phyloP scores from a whole-genome alignment of 1,140 invertebrate genomes.

The Megathymus violae region DNA sequence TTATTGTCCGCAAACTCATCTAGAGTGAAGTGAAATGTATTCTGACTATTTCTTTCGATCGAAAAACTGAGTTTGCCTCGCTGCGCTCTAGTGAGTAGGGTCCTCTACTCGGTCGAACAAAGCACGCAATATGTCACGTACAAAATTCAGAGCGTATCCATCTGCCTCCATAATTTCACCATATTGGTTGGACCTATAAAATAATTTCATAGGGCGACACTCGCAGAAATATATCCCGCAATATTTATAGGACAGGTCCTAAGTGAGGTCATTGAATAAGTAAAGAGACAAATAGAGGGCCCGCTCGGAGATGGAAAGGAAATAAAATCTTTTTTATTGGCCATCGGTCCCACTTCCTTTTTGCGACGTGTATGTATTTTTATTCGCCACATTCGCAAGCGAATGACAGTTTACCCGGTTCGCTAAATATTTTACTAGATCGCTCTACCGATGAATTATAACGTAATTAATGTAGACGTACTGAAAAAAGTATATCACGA shows the following conservation, averaged over 20 bases:
- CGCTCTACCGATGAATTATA: too few relatives aligned
- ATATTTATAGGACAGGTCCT: slow-evolving; percentile 3
- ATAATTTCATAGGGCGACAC: neutral
- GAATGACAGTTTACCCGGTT: too few relatives aligned
- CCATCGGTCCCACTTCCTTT: slow-evolving; percentile 65
- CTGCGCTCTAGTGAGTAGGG: neutral
- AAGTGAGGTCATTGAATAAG: slow-evolving; percentile 7
- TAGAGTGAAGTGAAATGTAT: too few relatives aligned
- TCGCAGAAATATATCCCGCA: neutral
- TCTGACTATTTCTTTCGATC: too few relatives aligned
- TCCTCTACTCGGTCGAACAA: neutral
- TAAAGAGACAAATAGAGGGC: slow-evolving; percentile 8
- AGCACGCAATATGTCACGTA: neutral
- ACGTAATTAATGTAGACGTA: too few relatives aligned
- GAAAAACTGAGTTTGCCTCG: too few relatives aligned
- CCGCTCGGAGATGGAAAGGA: neutral
- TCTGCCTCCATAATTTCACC: neutral
- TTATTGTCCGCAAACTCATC: too few relatives aligned
- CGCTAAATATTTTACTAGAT: too few relatives aligned
- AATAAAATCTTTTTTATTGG: slow-evolving; percentile 1
- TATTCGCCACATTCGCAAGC: too few relatives aligned
- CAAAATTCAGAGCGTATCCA: neutral
- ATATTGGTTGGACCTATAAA: slow-evolving; percentile 3
- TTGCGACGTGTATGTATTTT: too few relatives aligned
- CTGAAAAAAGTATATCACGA: too few relatives aligned